These are phyloP conservation scores for Eulemur rubriventer DNA, from an alignment of 2,797 vertebrate genomes.

Conservation along the genomic window DNA sequence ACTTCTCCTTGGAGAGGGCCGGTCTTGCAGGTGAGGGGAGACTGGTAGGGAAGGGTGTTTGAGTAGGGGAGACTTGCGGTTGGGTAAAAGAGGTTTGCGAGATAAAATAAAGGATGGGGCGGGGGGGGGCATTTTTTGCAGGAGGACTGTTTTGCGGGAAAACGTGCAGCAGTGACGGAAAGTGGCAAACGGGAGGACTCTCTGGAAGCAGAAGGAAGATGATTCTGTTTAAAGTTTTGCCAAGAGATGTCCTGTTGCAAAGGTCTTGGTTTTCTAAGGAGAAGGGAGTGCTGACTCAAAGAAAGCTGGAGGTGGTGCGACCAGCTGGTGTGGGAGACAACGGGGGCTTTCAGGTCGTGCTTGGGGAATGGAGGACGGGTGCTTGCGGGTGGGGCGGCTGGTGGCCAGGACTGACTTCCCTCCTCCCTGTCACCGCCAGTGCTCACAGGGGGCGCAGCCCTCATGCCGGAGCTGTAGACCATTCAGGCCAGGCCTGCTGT, in stretches of 20 bases:
- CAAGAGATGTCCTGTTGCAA: rapidly evolving
- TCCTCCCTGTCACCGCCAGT: rapidly evolving
- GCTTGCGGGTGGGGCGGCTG: background rate
- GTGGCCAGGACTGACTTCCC: background rate
- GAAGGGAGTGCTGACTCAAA: background rate
- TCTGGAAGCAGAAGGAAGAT: background rate
- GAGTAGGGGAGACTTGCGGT: too few species aligned
- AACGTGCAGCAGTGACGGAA: background rate
- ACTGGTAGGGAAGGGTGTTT: background rate
- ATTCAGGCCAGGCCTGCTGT: background rate
- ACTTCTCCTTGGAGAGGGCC: background rate
- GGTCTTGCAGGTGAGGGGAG: too few species aligned
- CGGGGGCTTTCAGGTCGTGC: rapidly evolving
- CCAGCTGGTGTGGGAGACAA: rapidly evolving
- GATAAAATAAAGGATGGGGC: background rate
- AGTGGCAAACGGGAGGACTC: rapidly evolving
- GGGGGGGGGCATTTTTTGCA: rapidly evolving
- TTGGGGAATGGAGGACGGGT: rapidly evolving
- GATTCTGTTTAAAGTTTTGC: too few species aligned
- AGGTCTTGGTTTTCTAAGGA: background rate
- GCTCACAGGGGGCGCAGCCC: rapidly evolving
- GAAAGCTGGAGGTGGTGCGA: background rate
- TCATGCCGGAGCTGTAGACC: rapidly evolving
- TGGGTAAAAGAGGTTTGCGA: background rate
- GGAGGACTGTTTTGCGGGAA: background rate